Evolutionary conservation across 2,113 vertebrate species (phyloP).

Genomic region (Ia io): DNA sequence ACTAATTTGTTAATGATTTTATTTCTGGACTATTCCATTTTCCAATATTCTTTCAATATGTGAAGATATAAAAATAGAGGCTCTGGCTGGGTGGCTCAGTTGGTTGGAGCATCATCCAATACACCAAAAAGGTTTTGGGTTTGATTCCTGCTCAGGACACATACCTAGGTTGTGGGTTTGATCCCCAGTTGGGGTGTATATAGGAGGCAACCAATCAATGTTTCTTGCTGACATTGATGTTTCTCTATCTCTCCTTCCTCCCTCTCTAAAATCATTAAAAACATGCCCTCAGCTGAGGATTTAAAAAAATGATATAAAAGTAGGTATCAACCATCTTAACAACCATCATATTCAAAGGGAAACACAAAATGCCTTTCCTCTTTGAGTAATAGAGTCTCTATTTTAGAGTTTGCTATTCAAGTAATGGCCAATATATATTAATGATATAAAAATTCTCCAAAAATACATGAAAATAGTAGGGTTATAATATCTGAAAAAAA

Average conservation of each 20-base stretch:
- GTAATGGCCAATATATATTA: not conserved
- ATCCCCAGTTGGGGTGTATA: too few species aligned
- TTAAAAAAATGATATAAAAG: not conserved
- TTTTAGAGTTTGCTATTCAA: not conserved
- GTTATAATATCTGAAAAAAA: not conserved
- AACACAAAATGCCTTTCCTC: not conserved
- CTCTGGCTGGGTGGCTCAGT: not conserved
- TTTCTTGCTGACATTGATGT: not conserved
- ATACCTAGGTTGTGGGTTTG: not conserved
- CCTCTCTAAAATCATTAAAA: not conserved
- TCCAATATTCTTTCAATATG: not conserved
- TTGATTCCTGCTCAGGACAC: not conserved
- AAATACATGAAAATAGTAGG: not conserved
- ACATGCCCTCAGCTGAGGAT: not conserved
- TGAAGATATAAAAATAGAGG: not conserved
- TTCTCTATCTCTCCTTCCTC: not conserved
- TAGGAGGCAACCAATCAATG: not conserved
- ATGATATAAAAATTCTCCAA: not conserved
- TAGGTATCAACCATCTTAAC: not conserved
- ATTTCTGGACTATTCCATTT: not conserved
- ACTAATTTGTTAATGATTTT: slow-evolving; percentile 12
- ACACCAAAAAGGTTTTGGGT: not conserved
- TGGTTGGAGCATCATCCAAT: not conserved
- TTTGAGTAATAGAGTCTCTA: not conserved
- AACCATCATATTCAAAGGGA: not conserved